Conservation (phyloP, 1,140 invertebrate species). For the Drosophila ercepeae region DNA sequence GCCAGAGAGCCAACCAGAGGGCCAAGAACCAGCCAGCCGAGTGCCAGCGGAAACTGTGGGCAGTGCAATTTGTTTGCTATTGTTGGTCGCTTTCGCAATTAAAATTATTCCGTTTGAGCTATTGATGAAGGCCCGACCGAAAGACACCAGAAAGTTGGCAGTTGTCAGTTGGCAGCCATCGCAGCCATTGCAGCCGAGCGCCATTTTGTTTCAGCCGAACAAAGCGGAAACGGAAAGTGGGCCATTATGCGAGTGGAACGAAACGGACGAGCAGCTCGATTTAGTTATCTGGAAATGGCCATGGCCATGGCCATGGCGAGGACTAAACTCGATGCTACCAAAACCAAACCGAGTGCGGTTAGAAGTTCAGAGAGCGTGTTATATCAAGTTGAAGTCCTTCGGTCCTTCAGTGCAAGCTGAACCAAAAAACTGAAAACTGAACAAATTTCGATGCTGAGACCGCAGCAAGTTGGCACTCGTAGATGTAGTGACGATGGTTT, state of each 20-base stretch:
- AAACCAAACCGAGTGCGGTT: constrained; percentile 49
- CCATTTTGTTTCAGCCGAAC: constrained; percentile 52
- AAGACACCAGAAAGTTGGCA: constrained; percentile 35
- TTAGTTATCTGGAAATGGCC: constrained; percentile 62
- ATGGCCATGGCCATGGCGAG: constrained; percentile 34
- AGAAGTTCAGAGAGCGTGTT: constrained; percentile 52
- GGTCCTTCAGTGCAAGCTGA: constrained; percentile 39
- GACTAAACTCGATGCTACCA: constrained; percentile 1
- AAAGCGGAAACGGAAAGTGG: constrained; percentile 74
- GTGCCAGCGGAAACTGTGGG: constrained; percentile 85
- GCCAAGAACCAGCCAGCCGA: not conserved
- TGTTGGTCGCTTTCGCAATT: constrained; percentile 67
- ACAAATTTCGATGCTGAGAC: constrained; percentile 11
- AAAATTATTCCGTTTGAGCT: constrained; percentile 70
- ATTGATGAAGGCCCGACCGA: constrained; percentile 42
- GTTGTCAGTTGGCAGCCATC: constrained; percentile 5
- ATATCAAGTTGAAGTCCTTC: constrained; percentile 50
- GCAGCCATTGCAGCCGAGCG: no score
- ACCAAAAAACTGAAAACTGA: constrained; percentile 39
- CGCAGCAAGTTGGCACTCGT: constrained; percentile 52
- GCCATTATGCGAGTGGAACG: constrained; percentile 61
- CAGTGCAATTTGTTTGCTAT: constrained; percentile 63
- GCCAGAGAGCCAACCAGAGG: constrained; percentile 17
- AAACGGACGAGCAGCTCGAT: constrained; percentile 39
- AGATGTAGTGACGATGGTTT: constrained; percentile 32